Conservation (phyloP, 2,113 vertebrate genomes). For the Lutjanus erythropterus region DNA sequence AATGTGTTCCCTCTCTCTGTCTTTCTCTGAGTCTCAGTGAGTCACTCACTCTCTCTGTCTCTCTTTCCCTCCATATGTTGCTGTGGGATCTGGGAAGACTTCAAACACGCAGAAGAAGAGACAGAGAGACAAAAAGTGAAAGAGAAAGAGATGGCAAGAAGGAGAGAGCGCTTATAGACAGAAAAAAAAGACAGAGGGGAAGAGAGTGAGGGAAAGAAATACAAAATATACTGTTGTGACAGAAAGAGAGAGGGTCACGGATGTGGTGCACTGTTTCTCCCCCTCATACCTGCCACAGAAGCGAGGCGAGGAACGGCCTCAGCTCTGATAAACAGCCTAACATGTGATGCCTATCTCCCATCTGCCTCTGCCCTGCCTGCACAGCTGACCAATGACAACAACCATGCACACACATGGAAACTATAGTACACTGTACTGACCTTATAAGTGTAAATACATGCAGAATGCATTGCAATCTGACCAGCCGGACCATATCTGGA, state of each 20-base stretch:
- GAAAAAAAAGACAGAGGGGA: neutral
- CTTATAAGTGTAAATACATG: neutral
- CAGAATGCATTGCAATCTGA: neutral
- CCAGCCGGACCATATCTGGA: neutral
- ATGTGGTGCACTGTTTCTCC: constrained; percentile 34
- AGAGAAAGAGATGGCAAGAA: constrained; percentile 28
- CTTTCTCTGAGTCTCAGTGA: constrained; percentile 49
- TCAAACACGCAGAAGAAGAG: constrained; percentile 51
- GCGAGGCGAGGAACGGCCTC: constrained; percentile 54
- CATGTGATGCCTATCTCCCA: constrained; percentile 59
- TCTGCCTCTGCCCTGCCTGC: constrained; percentile 11
- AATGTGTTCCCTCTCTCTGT: constrained; percentile 65
- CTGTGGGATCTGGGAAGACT: constrained; percentile 70
- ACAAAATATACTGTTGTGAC: constrained; percentile 19
- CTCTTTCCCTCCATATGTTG: constrained; percentile 71
- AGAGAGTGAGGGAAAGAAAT: constrained; percentile 23
- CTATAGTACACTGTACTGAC: no score
- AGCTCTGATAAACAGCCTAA: constrained; percentile 66
- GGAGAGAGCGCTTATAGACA: constrained; percentile 19
- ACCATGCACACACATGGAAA: neutral
- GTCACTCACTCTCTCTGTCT: constrained; percentile 51
- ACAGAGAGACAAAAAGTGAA: constrained; percentile 36
- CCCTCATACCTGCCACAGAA: constrained; percentile 55
- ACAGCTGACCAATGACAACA: constrained; percentile 58
- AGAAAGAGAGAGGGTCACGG: constrained; percentile 33